Base-by-base conservation (phyloP, 2,888 invertebrate species). In the Noctua comes region DNA sequence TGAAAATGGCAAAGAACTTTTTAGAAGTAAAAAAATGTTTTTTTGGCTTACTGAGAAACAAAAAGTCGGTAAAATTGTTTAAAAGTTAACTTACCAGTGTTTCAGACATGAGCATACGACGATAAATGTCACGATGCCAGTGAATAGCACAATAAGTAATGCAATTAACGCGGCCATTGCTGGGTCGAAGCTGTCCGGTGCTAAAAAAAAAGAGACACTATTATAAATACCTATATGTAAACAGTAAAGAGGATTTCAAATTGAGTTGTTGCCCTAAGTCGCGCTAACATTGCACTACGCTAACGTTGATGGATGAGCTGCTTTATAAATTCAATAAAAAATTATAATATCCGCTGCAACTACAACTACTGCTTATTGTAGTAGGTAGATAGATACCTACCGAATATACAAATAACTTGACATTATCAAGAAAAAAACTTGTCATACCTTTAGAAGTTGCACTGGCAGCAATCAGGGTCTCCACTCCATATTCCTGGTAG, bases 101-200 rank as follows among this genome's bases (percentile, higher is more conserved):
- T 98, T 98, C 27, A 99, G 97, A 91, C 99, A 99, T 88, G 99
- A 99, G 93, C 99, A 99, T 10, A 99, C 98, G 16, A 99, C 98
- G 77, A 98, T 97, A 88, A 99, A 98, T 0, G 99, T 98, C 76
- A 99, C 98, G 69, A 98, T 98, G 10, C 99, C 99, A 40, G 99
- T 98, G 90, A 98, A 98, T 0, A 99, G 97, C 10, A 99, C 98
- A 73, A 99, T 98, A 21, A 99, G 97, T 1, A 99, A 95, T 1
- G 99, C 99, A 87, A 99, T 98, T 43, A 99, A 94, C 0, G 99
- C 99, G 31, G 98, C 98, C 59, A 99, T 95, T 0, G 99, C 98
- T 40, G 99, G 98, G 94, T 99, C 99, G 89, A 99, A 98, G 72
- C 98, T 97, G 90, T 98, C 98, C 75, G 93, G 93, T 16, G 94